Evolutionary conservation across 2,113 vertebrate species (phyloP), one percentile per base, ranked within the genome.

Genomic region (Tyto alba): DNA sequence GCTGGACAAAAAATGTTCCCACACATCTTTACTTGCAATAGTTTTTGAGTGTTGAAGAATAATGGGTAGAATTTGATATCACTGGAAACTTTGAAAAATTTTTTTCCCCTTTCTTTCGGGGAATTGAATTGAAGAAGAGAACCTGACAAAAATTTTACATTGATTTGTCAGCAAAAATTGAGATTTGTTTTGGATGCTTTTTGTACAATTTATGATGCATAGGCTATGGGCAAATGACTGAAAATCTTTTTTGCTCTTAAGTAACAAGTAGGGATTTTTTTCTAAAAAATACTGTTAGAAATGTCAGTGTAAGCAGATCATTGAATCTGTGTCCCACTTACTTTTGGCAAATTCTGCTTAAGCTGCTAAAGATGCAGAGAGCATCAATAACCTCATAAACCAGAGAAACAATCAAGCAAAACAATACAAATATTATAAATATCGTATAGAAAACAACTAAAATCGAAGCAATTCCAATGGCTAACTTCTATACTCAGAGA

Each of bases 1-100:
- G 75, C 72, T 92, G 91, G 81, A 88, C 89, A 93, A 87, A 87
- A 88, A 82, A n/a, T 41, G 22, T 69, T 92, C 69, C 66, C 36
- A 62, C 76, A 85, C 45, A 82, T 68, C 62, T 68, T 75, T 22
- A 57, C 73, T 89, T 87, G 43, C 52, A 72, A 38, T 45, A 73
- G 48, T 7, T 93, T 88, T 84, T 66, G 34, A 85, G 30, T 40
- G 32, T n/a, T 86, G 62, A 85, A 82, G 66, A 92, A 62, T 32
- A 96, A 86, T 86, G 41, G 9, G 47, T 74, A 89, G 34, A 30
- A n/a, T 79, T 78, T 90, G 34, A 64, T 78, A 74, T 27, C 19
- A 41, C 7, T 41, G 45, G 48, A 68, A 89, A 59, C 26, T 40
- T 57, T 32, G 13, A 12, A 78, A 78, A 27, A 13, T 6, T 34